These are phyloP conservation scores for Sarcophaga carnaria DNA, from an alignment of 2,888 invertebrate species.

Conservation along the genomic window DNA sequence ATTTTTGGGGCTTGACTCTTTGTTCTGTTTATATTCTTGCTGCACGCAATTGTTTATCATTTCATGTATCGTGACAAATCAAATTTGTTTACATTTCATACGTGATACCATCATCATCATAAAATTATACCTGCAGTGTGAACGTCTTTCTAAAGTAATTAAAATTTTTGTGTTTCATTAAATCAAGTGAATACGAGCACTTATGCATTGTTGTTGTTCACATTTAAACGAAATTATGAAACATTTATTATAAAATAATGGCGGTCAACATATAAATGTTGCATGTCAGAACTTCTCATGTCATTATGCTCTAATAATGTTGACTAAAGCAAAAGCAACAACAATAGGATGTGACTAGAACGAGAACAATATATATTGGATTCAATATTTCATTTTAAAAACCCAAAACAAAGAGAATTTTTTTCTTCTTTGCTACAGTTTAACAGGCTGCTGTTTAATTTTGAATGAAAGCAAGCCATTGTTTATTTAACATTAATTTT, in stretches of 20 bases:
- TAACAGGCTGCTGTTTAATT: conserved; percentile 23
- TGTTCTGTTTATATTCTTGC: no score
- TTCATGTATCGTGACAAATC: no score
- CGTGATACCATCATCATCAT: no score
- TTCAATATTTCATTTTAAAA: conserved; percentile 13
- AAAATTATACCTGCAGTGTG: background rate
- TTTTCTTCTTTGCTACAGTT: no score
- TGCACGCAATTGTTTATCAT: no score
- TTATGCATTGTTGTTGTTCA: background rate
- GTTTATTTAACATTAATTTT: conserved; percentile 67
- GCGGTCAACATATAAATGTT: conserved; percentile 58
- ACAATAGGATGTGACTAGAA: background rate
- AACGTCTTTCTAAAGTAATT: background rate
- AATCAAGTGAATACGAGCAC: conserved; percentile 20
- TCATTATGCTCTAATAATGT: conserved; percentile 18
- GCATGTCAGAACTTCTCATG: conserved; percentile 22
- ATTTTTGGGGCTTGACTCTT: no score
- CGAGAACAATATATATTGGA: background rate
- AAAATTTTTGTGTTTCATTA: conserved; percentile 8
- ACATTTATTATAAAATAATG: conserved; percentile 1
- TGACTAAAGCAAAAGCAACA: conserved; percentile 1
- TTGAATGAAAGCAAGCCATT: conserved; percentile 56
- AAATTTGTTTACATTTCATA: no score
- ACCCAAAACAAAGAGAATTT: background rate
- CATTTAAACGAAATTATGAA: background rate